These are phyloP conservation scores for Exephanes ischioxanthus DNA, from an alignment of 2,888 invertebrate genomes.

Conservation along the genomic window DNA sequence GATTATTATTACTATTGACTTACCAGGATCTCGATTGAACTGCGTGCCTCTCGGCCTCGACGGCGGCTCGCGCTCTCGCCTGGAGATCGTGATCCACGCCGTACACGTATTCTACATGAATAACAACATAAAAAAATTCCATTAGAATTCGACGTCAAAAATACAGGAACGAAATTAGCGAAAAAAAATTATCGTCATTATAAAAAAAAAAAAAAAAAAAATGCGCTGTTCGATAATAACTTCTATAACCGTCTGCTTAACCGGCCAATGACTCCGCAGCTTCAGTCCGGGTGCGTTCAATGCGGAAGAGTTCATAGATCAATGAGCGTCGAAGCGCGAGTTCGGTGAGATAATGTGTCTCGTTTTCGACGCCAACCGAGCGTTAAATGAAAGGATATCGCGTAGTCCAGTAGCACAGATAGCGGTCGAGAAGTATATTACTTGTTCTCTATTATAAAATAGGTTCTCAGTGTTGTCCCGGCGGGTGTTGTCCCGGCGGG, in stretches of 20 bases:
- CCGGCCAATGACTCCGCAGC: background rate
- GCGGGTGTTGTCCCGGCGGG: background rate
- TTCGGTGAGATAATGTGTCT: background rate
- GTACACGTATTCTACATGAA: slow-evolving; percentile 82
- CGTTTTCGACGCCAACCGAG: slow-evolving; percentile 38
- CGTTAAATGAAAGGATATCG: slow-evolving; percentile 43
- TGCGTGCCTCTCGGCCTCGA: slow-evolving; percentile 82
- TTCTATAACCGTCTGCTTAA: background rate
- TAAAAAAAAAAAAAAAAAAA: background rate
- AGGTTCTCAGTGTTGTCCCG: background rate
- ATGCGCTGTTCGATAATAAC: background rate
- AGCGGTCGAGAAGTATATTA: slow-evolving; percentile 8
- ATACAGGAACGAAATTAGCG: background rate
- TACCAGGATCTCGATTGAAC: slow-evolving; percentile 78
- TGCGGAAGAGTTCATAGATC: background rate
- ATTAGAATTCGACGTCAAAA: background rate
- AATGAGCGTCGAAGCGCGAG: background rate
- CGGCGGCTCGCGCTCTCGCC: slow-evolving; percentile 82
- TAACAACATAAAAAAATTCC: slow-evolving; percentile 49
- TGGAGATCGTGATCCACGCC: slow-evolving; percentile 83
- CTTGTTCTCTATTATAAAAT: slow-evolving; percentile 20
- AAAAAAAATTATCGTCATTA: background rate
- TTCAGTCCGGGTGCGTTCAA: background rate
- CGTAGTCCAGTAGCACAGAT: slow-evolving; percentile 6
- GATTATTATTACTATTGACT: slow-evolving; percentile 62